phyloP scores from a whole-genome alignment of 2,113 vertebrate genomes.

The Chloropsis cyanopogon region DNA sequence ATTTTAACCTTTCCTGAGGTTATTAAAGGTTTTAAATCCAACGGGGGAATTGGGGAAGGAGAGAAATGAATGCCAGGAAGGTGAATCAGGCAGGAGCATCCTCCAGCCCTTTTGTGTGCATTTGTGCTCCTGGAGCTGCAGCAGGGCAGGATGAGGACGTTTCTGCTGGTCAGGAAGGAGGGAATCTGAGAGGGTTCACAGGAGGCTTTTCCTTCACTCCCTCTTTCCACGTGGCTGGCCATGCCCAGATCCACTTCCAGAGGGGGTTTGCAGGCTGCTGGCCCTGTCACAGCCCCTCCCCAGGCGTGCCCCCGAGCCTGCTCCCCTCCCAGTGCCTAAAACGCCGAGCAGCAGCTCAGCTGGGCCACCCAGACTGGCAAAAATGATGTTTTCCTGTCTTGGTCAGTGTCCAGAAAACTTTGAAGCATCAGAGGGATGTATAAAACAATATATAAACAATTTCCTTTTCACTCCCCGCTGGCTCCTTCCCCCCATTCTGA shows the following conservation, averaged over 20 bases:
- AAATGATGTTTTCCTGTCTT: neutral
- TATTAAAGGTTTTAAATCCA: neutral
- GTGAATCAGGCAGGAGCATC: neutral
- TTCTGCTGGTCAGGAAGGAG: neutral
- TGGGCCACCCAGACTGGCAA: neutral
- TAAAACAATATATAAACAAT: neutral
- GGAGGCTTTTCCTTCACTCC: neutral
- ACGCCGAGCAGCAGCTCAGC: accelerated
- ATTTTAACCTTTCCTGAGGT: neutral
- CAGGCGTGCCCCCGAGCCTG: accelerated
- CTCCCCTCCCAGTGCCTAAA: accelerated
- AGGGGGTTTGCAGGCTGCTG: neutral
- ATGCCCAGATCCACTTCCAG: neutral
- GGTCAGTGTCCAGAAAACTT: neutral
- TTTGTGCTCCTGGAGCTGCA: neutral
- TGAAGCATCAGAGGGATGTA: neutral
- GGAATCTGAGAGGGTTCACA: neutral
- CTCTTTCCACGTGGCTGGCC: neutral
- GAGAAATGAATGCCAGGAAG: neutral
- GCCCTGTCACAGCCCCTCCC: neutral
- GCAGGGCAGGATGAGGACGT: neutral
- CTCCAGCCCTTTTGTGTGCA: accelerated
- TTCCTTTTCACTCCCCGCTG: neutral
- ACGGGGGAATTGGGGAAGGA: neutral
- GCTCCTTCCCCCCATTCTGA: neutral